Evolutionary conservation across 2,888 invertebrate genomes (phyloP).

Genomic region (Gonocerus acuteangulatus): DNA sequence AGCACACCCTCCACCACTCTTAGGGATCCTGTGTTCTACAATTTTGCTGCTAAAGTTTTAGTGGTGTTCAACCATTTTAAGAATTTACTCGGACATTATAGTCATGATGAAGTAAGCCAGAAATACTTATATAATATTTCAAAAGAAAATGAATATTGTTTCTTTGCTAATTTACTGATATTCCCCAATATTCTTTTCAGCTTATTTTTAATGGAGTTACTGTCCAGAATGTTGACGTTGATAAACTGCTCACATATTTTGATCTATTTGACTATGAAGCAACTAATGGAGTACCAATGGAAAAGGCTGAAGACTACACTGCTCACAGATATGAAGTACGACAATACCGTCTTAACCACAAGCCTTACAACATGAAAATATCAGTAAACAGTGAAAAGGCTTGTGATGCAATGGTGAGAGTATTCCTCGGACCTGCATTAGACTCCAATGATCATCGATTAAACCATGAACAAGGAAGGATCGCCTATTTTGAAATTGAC

Average conservation of each 20-base stretch:
- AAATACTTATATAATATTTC: too few relatives aligned
- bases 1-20: slow-evolving; percentile 48
- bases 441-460: slow-evolving; percentile 52
- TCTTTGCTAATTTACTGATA: too few relatives aligned
- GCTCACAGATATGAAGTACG: slow-evolving; percentile 45
- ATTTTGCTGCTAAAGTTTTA: slow-evolving; percentile 50
- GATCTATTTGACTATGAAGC: slow-evolving; percentile 60
- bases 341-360: slow-evolving; percentile 57
- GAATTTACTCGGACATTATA: slow-evolving; percentile 53
- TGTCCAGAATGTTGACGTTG: slow-evolving; percentile 55
- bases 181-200: slow-evolving; percentile 25
- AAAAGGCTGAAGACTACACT: slow-evolving; percentile 19
- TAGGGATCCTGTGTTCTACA: slow-evolving; percentile 67
- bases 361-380: slow-evolving; percentile 54
- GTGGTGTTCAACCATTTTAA: slow-evolving; percentile 53
- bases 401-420: slow-evolving; percentile 54
- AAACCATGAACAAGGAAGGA: slow-evolving; percentile 42
- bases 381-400: slow-evolving; percentile 51
- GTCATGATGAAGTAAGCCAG: slow-evolving; percentile 44
- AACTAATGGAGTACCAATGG: slow-evolving; percentile 51
- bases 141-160: too few relatives aligned
- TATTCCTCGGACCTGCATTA: slow-evolving; percentile 63
- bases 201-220: slow-evolving; percentile 57
- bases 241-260: slow-evolving; percentile 60
- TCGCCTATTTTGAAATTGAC: slow-evolving; percentile 59